Evolutionary conservation across 2,113 vertebrate species (phyloP).

Genomic region (Podiceps cristatus): DNA sequence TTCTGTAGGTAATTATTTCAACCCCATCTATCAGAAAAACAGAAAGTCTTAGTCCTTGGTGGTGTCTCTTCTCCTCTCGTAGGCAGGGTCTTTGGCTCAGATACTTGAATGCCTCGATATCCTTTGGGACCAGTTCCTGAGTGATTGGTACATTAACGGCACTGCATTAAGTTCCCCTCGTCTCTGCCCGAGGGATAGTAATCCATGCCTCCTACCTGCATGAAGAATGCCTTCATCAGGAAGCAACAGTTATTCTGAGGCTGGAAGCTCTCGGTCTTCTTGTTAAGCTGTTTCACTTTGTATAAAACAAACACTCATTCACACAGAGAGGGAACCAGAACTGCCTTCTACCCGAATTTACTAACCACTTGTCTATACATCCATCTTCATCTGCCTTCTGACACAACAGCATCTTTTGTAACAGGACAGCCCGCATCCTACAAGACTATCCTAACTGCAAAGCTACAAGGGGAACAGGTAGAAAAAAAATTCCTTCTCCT

Average conservation of each 20-base stretch:
- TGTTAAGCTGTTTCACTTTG: conserved; percentile 2
- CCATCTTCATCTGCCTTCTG: neutral
- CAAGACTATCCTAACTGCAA: fast-evolving
- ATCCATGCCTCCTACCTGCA: neutral
- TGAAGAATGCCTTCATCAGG: neutral
- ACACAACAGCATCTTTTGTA: neutral
- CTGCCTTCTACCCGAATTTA: neutral
- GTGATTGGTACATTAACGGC: neutral
- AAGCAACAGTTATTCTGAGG: neutral
- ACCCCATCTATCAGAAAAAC: neutral
- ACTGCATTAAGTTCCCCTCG: neutral
- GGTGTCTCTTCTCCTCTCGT: neutral
- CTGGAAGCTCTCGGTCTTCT: neutral
- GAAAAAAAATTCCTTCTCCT: neutral
- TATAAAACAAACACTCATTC: neutral
- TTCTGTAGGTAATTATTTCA: neutral
- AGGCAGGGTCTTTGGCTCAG: neutral
- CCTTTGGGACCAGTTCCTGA: neutral
- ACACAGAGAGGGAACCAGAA: neutral
- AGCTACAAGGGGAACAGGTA: neutral
- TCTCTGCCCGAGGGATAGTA: neutral
- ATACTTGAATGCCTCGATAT: neutral
- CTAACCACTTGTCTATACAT: neutral
- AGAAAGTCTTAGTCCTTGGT: neutral
- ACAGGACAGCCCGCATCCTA: neutral